Base-by-base conservation (phyloP, 2,888 invertebrate species). In the Aporophyla nigra region DNA sequence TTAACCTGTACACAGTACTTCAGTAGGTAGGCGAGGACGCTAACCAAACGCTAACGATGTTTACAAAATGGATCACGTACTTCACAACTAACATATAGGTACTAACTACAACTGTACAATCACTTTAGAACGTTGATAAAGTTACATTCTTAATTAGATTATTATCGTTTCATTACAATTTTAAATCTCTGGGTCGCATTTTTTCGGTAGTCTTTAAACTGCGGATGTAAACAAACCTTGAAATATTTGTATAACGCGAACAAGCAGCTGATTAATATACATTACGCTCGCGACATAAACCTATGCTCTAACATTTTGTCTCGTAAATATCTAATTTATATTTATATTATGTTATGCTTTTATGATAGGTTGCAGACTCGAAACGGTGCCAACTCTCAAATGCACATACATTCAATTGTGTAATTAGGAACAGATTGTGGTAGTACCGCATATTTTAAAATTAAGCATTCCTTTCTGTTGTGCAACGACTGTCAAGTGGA, bases 21-120 rank as follows among this genome's bases (percentile, higher is more conserved):
- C 40, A 56, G 71, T 71, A 63, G 65, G 73, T 49, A 61, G 68
- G 70, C 83, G 86, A 86, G 84, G 90, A 90, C 89, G 92, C 89
- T 92, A 93, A 93, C 90, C 84, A 92, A 91, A 90, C 89, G 83
- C 91, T 93, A 93, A 93, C 92, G 89, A 93, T 95, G 94, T 95
- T 95, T 95, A 94, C 94, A 89, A 92, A 91, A 94, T 93, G 92
- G 92, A 93, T 94, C 94, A 94, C 94, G 94, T 93, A 91, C 91
- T 73, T 88, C 76, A 90, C 88, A 86, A 90, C 86, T 90, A 84
- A 88, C 90, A 90, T 89, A 87, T 87, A 43, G 10, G 43, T 43
- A 90, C 84, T 86, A 89, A 89, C 87, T 84, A 88, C 89, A 90
- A 90, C 86, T 86, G 86, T 82, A 76, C 86, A 88, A 91, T 91